Percentiles rank a stretch among this genome's conserved stretches.
phyloP scores from a whole-genome alignment of 2,888 invertebrate genomes.

The Aelia acuminata region DNA sequence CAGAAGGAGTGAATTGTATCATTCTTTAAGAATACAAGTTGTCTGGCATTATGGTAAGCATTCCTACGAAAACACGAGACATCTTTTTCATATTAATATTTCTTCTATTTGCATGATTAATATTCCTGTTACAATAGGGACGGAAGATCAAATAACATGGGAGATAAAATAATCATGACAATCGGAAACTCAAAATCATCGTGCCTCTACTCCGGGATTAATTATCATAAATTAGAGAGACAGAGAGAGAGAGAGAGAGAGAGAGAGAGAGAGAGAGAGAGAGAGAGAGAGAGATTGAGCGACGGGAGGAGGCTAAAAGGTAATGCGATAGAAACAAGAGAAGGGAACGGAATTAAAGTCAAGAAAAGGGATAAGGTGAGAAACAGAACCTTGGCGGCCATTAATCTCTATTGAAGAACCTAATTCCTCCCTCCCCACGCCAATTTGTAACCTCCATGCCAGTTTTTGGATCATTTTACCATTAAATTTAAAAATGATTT shows the following conservation, averaged over 20 bases:
- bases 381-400: neutral
- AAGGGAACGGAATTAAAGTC: constrained; percentile 13
- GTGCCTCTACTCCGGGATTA: neutral
- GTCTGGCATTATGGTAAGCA: too few species aligned
- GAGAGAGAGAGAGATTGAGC: too few species aligned
- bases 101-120: neutral
- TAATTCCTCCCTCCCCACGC: neutral
- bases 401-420: constrained; percentile 44
- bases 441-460: constrained; percentile 23
- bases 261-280: neutral
- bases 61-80: too few species aligned
- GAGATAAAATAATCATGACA: neutral
- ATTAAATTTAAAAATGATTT: constrained; percentile 19
- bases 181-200: neutral
- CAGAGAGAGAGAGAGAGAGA: neutral
- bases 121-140: neutral
- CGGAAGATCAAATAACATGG: neutral
- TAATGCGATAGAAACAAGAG: constrained; percentile 20
- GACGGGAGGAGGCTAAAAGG: neutral
- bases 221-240: neutral
- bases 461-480: constrained; percentile 3
- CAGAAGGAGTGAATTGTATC: too few species aligned
- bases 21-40: too few species aligned
- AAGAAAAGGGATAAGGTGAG: constrained; percentile 35
- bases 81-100: too few species aligned